Evolutionary conservation across 1,140 invertebrate genomes (phyloP).

Genomic region (Armadillidium nasatum): DNA sequence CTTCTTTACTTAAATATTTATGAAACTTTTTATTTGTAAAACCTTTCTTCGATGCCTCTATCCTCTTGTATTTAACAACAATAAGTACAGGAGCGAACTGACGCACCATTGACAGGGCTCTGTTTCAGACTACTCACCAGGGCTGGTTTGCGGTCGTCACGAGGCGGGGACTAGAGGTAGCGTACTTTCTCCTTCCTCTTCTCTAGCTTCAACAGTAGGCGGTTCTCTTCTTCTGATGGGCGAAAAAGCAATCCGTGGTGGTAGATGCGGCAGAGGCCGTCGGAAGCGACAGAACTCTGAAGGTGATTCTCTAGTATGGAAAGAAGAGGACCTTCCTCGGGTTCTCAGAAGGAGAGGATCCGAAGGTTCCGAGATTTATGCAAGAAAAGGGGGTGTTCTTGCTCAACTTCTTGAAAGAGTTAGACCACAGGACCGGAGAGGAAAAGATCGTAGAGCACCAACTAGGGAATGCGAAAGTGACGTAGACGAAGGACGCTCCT

Average conservation of each 20-base stretch:
- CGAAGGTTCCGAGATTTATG: slow-evolving; percentile 35
- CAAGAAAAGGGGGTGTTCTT: slow-evolving; percentile 34
- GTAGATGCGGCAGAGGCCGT: slow-evolving; percentile 12
- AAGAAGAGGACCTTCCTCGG: slow-evolving; percentile 23
- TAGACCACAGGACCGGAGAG: slow-evolving; percentile 23
- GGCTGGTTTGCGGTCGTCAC: slow-evolving; percentile 41
- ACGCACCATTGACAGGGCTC: slow-evolving; percentile 44
- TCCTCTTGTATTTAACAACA: too few relatives aligned
- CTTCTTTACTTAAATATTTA: too few relatives aligned
- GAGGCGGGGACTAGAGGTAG: slow-evolving; percentile 26
- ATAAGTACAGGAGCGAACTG: slow-evolving; percentile 27
- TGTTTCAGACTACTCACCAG: slow-evolving; percentile 45
- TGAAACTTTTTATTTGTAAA: too few relatives aligned
- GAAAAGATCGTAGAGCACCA: slow-evolving; percentile 31
- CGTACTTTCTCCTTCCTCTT: slow-evolving; percentile 32
- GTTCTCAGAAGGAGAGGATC: slow-evolving; percentile 32
- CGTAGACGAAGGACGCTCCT: slow-evolving; percentile 36
- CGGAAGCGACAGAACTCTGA: slow-evolving; percentile 38
- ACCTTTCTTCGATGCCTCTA: too few relatives aligned
- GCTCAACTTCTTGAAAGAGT: slow-evolving; percentile 37
- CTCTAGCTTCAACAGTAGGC: slow-evolving; percentile 35
- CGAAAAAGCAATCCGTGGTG: slow-evolving; percentile 22
- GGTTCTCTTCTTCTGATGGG: slow-evolving; percentile 35
- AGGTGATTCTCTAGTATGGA: slow-evolving; percentile 38
- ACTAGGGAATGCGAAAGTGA: slow-evolving; percentile 37